phyloP scores from a whole-genome alignment of 2,888 invertebrate genomes.

The Amiota mariae region DNA sequence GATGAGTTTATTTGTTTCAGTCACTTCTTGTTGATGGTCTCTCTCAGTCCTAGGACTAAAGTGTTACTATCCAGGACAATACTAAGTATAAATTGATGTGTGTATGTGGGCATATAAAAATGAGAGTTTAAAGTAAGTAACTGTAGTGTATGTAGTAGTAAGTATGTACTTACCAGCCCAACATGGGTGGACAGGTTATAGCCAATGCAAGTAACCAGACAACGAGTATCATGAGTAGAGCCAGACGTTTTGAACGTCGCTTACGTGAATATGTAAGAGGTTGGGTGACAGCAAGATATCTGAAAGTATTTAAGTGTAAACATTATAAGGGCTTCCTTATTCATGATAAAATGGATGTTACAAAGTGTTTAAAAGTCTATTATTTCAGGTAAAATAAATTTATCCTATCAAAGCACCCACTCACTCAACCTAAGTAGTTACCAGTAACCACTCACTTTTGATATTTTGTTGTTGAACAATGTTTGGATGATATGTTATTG shows the following conservation, averaged over 20 bases:
- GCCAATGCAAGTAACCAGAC: conserved; percentile 93
- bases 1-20: conserved; percentile 15
- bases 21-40: neutral
- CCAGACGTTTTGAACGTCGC: conserved; percentile 87
- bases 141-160: no score
- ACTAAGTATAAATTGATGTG: no score
- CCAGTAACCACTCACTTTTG: no score
- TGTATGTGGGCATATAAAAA: neutral
- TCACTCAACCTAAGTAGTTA: no score
- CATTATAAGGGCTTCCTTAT: conserved; percentile 3
- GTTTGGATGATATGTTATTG: no score
- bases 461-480: no score
- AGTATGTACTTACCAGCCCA: conserved; percentile 88
- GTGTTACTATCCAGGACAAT: no score
- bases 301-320: conserved; percentile 46
- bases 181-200: conserved; percentile 94
- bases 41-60: no score
- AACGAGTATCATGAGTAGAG: conserved; percentile 88
- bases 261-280: conserved; percentile 93
- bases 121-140: conserved; percentile 18
- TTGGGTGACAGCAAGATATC: conserved; percentile 94
- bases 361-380: no score
- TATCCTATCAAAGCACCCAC: no score
- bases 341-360: no score
- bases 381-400: no score